Evolutionary conservation across 1,140 invertebrate species (phyloP), one percentile per base, ranked within the genome.

Genomic region (Rhynchophorus ferrugineus): DNA sequence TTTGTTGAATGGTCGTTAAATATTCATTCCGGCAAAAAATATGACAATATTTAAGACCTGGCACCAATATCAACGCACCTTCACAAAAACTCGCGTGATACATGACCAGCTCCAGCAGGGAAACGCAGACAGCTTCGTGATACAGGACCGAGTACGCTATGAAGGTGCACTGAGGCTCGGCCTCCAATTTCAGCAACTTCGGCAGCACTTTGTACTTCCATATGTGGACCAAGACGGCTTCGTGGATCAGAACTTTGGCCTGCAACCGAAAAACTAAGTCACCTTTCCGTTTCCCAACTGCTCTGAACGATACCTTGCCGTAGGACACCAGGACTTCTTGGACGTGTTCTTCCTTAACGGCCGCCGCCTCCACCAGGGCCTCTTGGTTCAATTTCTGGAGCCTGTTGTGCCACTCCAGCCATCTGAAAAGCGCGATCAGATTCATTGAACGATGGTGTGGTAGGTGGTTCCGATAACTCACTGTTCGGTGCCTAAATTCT

Each of bases 371-470:
- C 16, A 87, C 70, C 55, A 84, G 75, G 22, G 83, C 84, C 74
- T 89, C 83, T 65, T 89, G 84, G 56, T 84, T 84, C n/a, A 90
- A 63, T 65, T 87, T 82, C 57, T 88, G 80, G 2, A 89, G 65
- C 56, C 80, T 76, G 61, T 85, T 81, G 59, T 89, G 86, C 67
- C 78, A 81, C 60, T 88, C 84, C 34, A 87, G 71, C 86, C 86
- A 90, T 39, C 84, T 79, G 33, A 8, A 51, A 49, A 0, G 49
- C 13, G 29, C 33, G 68, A 69, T 21, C 39, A 51, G 16, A 47
- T 14, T 45, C 17, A 18, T 41, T 24, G 38, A 48, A 6, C 48
- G 29, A 44, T 34, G 60, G 36, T 16, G 24, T 36, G 1, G 33
- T 34, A 48, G 45, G 56, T 29, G 29, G 17, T 48, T 6, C 49